These are phyloP conservation scores for Zaprionus ghesquierei DNA, from an alignment of 1,140 invertebrate species.

Conservation along the genomic window DNA sequence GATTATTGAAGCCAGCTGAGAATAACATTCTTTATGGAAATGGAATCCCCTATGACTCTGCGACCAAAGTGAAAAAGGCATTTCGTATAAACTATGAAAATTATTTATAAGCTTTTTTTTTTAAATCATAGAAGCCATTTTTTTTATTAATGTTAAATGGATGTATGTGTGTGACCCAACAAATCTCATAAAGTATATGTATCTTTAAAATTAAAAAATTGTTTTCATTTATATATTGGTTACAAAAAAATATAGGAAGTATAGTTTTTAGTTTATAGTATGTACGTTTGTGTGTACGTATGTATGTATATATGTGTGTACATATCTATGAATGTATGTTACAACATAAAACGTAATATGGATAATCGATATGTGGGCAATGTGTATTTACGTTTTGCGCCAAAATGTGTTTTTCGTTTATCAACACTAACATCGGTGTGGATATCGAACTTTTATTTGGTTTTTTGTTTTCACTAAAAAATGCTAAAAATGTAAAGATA, in stretches of 20 bases:
- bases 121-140: not conserved
- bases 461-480: not conserved
- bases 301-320: not conserved
- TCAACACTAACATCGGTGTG: not conserved
- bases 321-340: too few species aligned
- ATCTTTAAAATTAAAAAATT: too few species aligned
- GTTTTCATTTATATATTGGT: too few species aligned
- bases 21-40: not conserved
- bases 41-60: not conserved
- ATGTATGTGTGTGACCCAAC: not conserved
- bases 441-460: not conserved
- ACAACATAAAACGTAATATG: not conserved
- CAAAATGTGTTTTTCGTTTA: not conserved
- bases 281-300: too few species aligned
- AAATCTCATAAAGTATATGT: too few species aligned
- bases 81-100: not conserved
- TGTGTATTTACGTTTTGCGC: not conserved
- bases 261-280: too few species aligned
- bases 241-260: too few species aligned
- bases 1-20: not conserved
- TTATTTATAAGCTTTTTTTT: not conserved
- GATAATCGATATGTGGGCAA: not conserved
- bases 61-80: not conserved
- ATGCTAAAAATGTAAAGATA: not conserved
- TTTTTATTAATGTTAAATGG: not conserved